Evolutionary conservation across 30 jellyfish, hydroid and myxozoan genomes (phyloP).

Genomic region (Cassiopea andromeda): DNA sequence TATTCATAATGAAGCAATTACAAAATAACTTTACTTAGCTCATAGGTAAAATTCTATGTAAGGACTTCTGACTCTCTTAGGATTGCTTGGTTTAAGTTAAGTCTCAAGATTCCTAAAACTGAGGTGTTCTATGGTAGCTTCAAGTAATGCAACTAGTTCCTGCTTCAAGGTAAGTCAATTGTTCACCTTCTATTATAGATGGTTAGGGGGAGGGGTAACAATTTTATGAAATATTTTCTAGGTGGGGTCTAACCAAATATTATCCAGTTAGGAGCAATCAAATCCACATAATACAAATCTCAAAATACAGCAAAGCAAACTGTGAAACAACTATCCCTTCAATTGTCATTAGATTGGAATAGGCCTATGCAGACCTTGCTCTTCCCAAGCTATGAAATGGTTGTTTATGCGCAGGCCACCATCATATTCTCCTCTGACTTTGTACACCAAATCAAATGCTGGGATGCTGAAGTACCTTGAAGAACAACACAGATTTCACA

Average conservation of each 20-base stretch:
- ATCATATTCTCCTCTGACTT: constrained; percentile 70
- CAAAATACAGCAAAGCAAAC: constrained; percentile 33
- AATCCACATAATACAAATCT: neutral
- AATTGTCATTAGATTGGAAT: constrained; percentile 36
- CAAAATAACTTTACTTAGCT: no score
- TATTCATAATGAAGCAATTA: neutral
- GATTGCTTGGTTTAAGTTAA: no score
- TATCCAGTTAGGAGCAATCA: neutral
- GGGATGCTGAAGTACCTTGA: constrained; percentile 62
- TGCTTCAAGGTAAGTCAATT: no score
- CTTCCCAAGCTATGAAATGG: constrained; percentile 68
- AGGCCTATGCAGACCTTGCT: constrained; percentile 56
- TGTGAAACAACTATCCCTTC: neutral
- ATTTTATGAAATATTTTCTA: neutral
- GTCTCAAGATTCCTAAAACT: no score
- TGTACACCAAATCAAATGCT: constrained; percentile 46
- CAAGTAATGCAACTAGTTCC: no score
- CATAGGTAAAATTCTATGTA: no score
- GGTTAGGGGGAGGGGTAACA: no score
- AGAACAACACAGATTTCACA: neutral
- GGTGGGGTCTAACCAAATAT: neutral
- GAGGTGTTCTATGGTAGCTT: no score
- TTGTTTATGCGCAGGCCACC: constrained; percentile 61
- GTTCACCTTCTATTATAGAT: no score
- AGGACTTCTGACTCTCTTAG: no score